Conservation (phyloP, 2,113 vertebrate species). For the Ploceus nigricollis region DNA sequence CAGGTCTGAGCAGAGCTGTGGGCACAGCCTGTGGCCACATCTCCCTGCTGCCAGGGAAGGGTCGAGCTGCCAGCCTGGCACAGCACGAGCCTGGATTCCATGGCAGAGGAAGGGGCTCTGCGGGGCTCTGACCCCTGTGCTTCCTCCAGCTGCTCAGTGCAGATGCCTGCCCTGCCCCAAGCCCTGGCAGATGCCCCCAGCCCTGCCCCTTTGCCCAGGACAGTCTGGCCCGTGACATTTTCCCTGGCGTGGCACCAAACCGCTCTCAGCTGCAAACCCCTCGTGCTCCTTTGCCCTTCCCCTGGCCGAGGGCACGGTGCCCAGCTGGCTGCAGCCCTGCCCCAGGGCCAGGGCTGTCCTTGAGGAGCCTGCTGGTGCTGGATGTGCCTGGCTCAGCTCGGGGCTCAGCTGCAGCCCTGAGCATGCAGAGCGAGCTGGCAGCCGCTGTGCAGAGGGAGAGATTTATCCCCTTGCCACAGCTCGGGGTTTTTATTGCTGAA, state of each 20-base stretch:
- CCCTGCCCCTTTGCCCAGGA: no score
- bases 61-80: not conserved
- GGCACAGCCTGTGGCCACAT: not conserved
- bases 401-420: not conserved
- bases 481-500: not conserved
- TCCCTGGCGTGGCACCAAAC: not conserved
- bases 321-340: not conserved
- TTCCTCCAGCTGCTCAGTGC: no score
- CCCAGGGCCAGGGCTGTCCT: not conserved
- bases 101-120: not conserved
- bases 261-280: not conserved
- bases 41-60: not conserved
- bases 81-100: not conserved
- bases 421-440: not conserved
- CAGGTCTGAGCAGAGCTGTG: not conserved
- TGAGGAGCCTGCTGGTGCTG: not conserved
- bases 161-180: not conserved
- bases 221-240: not conserved
- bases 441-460: accelerated
- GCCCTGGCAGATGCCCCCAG: not conserved
- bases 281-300: not conserved
- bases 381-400: not conserved
- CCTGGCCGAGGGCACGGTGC: not conserved
- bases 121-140: not conserved
- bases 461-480: not conserved